Percentiles rank a stretch among this genome's conserved stretches.
phyloP scores from a whole-genome alignment of 92 coral and sea anemone species.

The Palythoa heliodiscus region DNA sequence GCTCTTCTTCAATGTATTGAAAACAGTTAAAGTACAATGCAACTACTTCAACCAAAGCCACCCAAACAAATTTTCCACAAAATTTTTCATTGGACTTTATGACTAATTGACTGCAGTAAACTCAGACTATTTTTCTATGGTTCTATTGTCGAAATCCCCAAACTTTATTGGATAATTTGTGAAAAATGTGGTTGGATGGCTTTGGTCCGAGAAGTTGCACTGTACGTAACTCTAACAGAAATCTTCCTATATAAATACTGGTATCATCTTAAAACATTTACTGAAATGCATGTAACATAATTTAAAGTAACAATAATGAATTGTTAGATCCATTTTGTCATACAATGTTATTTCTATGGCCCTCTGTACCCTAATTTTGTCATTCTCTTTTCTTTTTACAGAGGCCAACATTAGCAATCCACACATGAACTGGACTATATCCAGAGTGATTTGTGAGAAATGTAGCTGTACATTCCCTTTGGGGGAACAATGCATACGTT shows the following conservation, averaged over 20 bases:
- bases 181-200: background rate
- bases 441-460: constrained; percentile 29
- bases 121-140: background rate
- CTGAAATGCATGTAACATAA: background rate
- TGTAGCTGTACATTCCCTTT: constrained; percentile 33
- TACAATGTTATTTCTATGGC: background rate
- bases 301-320: background rate
- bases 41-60: background rate
- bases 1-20: background rate
- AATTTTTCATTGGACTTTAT: background rate
- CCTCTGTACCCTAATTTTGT: background rate
- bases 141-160: background rate
- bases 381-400: background rate
- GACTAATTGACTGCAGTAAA: background rate
- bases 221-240: background rate
- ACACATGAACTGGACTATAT: background rate
- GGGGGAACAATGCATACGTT: constrained; percentile 22
- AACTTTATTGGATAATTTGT: background rate
- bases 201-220: background rate
- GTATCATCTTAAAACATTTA: background rate
- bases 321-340: background rate
- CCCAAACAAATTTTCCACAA: background rate
- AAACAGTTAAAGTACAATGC: background rate
- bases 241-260: background rate
- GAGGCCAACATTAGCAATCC: constrained; percentile 1